These are phyloP conservation scores for Nematopogon swammerdamellus DNA, from an alignment of 2,888 invertebrate species.

Conservation along the genomic window DNA sequence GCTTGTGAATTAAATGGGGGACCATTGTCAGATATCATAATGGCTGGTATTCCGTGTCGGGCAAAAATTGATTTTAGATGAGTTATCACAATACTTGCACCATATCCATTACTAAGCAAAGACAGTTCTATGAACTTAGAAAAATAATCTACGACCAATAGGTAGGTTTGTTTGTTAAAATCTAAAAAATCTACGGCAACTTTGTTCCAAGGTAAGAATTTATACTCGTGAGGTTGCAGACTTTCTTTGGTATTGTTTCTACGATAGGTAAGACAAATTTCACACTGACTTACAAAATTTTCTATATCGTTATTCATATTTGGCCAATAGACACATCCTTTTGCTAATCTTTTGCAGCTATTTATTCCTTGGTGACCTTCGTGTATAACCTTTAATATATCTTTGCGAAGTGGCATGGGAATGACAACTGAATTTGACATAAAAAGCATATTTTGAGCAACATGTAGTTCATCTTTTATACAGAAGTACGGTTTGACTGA, in stretches of 20 bases:
- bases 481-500: too few relatives aligned
- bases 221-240: too few relatives aligned
- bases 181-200: slow-evolving; percentile 15
- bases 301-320: not conserved
- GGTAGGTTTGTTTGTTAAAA: slow-evolving; percentile 11
- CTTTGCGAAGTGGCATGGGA: too few relatives aligned
- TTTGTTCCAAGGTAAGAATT: too few relatives aligned
- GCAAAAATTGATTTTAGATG: slow-evolving; percentile 6
- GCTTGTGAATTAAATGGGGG: not conserved
- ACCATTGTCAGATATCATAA: not conserved
- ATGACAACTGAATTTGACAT: too few relatives aligned
- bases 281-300: not conserved
- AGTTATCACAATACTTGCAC: slow-evolving; percentile 7
- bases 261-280: slow-evolving; percentile 1
- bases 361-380: too few relatives aligned
- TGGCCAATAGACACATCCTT: not conserved
- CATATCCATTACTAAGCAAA: not conserved
- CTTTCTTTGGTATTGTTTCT: slow-evolving; percentile 7
- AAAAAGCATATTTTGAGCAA: too few relatives aligned
- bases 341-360: not conserved
- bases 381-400: not conserved
- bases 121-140: slow-evolving; percentile 14
- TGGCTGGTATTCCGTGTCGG: slow-evolving; percentile 6
- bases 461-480: too few relatives aligned
- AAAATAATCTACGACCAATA: slow-evolving; percentile 15